Evolutionary conservation across 2,888 invertebrate species (phyloP), one percentile per base, ranked within the genome.

Genomic region (Drosophila diplacantha): DNA sequence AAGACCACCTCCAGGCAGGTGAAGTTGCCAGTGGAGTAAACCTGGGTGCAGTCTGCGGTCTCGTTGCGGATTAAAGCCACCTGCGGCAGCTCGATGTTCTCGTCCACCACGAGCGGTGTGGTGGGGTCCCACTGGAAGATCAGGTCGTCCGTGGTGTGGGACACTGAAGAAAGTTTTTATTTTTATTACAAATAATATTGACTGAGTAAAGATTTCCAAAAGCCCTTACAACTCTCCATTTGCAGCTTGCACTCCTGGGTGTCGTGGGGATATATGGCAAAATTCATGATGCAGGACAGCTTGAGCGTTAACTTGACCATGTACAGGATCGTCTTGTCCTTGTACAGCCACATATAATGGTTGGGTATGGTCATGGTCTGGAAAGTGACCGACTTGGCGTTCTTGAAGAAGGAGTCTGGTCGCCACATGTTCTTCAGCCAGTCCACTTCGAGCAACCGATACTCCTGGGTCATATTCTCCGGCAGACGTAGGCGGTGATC

Each of bases 301-400:
- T 93, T 93, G 68, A 97, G 87, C 0, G 97, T 96, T 74, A 97
- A 92, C 92, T 97, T 96, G 1, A 87, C 87, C 93, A 95, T 94
- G 87, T 96, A 96, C 20, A 94, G 89, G 72, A 95, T 96, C 16
- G 93, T 94, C 88, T 94, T 94, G 84, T 95, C 94, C 87, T 93
- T 94, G 87, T 96, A 96, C 60, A 96, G 89, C 95, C 96, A 96
- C 84, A 96, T 92, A 87, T 96, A 96, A 87, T 96, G 96, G 89
- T 96, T 96, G 1, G 96, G 96, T 73, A 96, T 95, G 38, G 96
- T 96, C 96, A 96, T 96, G 0, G 96, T 96, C 88, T 96, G 96
- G 86, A 96, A 96, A 11, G 95, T 96, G 3, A 96, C 96, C 0
- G 95, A 94, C 89, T 96, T 96, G 49, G 96, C 96, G 87, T 96